Conservation (phyloP, 1,140 invertebrate species). For the Octopus sinensis region DNA sequence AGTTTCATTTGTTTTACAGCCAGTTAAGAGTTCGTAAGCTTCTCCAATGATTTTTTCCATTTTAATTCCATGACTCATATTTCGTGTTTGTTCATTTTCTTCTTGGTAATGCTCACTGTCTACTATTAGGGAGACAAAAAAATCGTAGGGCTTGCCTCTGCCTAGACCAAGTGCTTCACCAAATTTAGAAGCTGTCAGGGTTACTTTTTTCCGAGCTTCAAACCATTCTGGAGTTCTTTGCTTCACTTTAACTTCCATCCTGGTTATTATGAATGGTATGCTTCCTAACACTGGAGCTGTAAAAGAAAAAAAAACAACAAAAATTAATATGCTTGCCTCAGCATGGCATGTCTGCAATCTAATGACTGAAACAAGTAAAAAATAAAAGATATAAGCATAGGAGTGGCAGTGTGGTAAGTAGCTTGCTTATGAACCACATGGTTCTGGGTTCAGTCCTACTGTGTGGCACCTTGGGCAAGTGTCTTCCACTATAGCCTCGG, state of each 20-base stretch:
- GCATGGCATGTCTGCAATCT: no score
- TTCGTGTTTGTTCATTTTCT: slow-evolving; percentile 11
- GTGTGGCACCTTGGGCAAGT: no score
- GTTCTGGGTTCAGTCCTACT: no score
- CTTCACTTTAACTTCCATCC: slow-evolving; percentile 38
- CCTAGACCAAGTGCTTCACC: slow-evolving; percentile 41
- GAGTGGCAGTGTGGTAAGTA: no score
- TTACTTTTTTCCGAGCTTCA: slow-evolving; percentile 29
- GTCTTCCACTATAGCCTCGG: no score
- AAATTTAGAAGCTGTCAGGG: slow-evolving; percentile 40
- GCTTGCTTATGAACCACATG: no score
- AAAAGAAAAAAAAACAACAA: not conserved
- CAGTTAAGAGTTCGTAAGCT: slow-evolving; percentile 33
- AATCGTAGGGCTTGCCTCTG: slow-evolving; percentile 38
- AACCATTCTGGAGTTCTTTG: slow-evolving; percentile 40
- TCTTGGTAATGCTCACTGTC: slow-evolving; percentile 24
- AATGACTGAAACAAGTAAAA: no score
- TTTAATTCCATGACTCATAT: slow-evolving; percentile 16
- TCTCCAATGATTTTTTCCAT: slow-evolving; percentile 34
- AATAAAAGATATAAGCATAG: no score
- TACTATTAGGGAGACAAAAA: slow-evolving; percentile 32
- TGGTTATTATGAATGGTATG: not conserved
- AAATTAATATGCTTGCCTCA: no score
- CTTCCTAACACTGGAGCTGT: not conserved
- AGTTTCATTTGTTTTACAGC: slow-evolving; percentile 26